phyloP scores from a whole-genome alignment of 1,140 invertebrate species.

The Dendrolimus punctatus region DNA sequence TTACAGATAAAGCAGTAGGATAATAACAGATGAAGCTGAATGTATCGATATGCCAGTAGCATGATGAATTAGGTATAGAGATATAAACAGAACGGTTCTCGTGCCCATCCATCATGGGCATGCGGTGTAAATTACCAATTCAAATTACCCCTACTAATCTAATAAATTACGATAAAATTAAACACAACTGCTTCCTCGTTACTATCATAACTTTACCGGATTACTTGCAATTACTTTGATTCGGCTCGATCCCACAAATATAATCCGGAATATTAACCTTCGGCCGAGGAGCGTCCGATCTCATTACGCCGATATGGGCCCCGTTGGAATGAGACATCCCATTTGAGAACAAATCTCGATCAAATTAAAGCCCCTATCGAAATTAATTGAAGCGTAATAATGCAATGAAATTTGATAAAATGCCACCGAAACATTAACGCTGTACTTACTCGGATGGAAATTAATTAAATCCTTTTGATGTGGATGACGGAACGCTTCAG shows the following conservation, averaged over 20 bases:
- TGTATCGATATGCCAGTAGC: slow-evolving; percentile 26
- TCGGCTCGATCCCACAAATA: background rate
- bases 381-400: slow-evolving; percentile 27
- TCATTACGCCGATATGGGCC: slow-evolving; percentile 17
- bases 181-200: slow-evolving; percentile 29
- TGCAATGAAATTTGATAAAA: slow-evolving; percentile 3
- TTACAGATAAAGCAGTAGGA: slow-evolving; percentile 11
- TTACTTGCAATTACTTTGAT: slow-evolving; percentile 1
- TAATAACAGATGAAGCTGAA: slow-evolving; percentile 26
- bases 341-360: slow-evolving; percentile 19
- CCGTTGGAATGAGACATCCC: slow-evolving; percentile 14
- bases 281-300: slow-evolving; percentile 11
- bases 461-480: no score
- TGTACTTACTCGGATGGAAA: no score
- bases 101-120: slow-evolving; percentile 41
- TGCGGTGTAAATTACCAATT: slow-evolving; percentile 54
- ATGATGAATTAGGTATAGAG: slow-evolving; percentile 37
- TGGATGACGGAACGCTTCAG: no score
- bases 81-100: slow-evolving; percentile 9
- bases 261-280: slow-evolving; percentile 9
- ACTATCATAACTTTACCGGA: slow-evolving; percentile 7
- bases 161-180: slow-evolving; percentile 40
- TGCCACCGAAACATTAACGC: no score
- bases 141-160: slow-evolving; percentile 44
- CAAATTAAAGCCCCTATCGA: slow-evolving; percentile 24